These are phyloP conservation scores for Eustalomyia histrio DNA, from an alignment of 2,888 invertebrate species.

Conservation along the genomic window DNA sequence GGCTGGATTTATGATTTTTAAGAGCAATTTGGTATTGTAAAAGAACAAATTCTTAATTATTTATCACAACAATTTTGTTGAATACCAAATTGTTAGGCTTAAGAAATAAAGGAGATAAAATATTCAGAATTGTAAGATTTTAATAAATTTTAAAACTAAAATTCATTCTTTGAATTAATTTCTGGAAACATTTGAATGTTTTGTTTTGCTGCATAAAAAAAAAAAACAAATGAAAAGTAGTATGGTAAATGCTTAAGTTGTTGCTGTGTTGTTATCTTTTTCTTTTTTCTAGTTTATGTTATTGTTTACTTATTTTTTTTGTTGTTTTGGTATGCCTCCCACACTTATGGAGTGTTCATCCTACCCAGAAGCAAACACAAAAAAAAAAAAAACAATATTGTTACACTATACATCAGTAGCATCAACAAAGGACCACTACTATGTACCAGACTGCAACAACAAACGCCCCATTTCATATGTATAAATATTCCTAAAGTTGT, in stretches of 20 bases:
- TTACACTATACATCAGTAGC: conserved; percentile 4
- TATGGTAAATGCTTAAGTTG: conserved; percentile 51
- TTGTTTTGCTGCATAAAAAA: conserved; percentile 5
- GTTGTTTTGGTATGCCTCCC: conserved; percentile 8
- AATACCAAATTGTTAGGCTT: too few species aligned
- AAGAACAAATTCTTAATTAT: too few species aligned
- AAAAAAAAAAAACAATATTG: neutral
- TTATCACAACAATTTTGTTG: too few species aligned
- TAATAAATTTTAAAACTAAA: too few species aligned
- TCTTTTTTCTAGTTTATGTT: conserved; percentile 11
- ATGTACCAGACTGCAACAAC: neutral
- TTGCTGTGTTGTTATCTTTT: conserved; percentile 31
- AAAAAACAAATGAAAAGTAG: conserved; percentile 53
- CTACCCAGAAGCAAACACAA: neutral
- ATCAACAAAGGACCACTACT: neutral
- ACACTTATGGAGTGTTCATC: conserved; percentile 23
- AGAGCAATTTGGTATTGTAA: too few species aligned
- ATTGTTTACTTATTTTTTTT: neutral
- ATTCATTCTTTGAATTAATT: too few species aligned
- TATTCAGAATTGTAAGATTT: too few species aligned
- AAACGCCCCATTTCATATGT: neutral
- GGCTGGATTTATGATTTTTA: too few species aligned
- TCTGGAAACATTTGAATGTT: neutral
- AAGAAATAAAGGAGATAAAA: too few species aligned
- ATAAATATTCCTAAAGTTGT: neutral